Evolutionary conservation across 1,140 invertebrate genomes (phyloP), one percentile per base, ranked within the genome.

Genomic region (Pseudomyrmex concolor): DNA sequence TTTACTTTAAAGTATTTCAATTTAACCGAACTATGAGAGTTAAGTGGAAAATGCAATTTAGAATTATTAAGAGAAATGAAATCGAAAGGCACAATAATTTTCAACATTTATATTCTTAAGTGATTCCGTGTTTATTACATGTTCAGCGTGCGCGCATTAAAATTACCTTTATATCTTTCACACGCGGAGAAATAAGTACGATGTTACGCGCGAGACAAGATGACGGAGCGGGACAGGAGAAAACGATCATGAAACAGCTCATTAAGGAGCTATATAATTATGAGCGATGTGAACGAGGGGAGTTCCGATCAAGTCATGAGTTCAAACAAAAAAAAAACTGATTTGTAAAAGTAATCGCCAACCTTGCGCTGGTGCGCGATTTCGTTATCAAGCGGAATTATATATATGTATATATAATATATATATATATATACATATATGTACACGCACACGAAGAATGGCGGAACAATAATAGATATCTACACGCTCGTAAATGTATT

Each of bases 191-290:
- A 71, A 59, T 80, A 80, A 80, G 66, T 59, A 70, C 43, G 66
- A n/a, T 59, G 66, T 80, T 80, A 80, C 76, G 66, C 76, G 54
- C n/a, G 76, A 48, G 54, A 70, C 76, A 59, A 80, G 76, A 50
- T 25, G 76, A 55, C 66, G 43, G 54, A 66, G 48, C 66, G 73
- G 60, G 54, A 55, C 54, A 34, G 66, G 59, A 19, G 66, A 45
- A 12, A 66, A 71, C 76, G 66, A 59, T 71, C 76, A 54, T 54
- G 76, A 78, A 78, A 71, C 76, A 19, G 76, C 54, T 80, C 76
- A 80, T 80, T 80, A 80, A 80, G 66, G 45, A 59, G 22, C 76
- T 71, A 59, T 71, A 71, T 59, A 80, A 80, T 80, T 71, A 80
- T 51, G 34, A 34, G 64, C 64, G 76, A 70, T 78, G 68, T 57